A percentile compares a stretch with the other conserved stretches of the same genome.
phyloP scores from a whole-genome alignment of 2,888 invertebrate genomes.

The Arctia plantaginis region DNA sequence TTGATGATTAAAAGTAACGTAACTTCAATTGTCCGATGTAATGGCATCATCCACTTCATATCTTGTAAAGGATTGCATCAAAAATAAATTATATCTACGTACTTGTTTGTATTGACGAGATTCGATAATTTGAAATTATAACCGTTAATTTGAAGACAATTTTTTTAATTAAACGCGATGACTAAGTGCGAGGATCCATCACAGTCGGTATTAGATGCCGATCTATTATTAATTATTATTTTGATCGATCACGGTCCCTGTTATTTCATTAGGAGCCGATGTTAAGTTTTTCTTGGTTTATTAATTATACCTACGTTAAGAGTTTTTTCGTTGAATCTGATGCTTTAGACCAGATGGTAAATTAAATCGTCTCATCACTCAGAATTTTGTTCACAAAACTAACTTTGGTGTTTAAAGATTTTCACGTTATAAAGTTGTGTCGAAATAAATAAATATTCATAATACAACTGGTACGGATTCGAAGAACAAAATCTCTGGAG shows the following conservation, averaged over 20 bases:
- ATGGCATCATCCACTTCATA: constrained; percentile 43
- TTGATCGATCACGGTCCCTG: constrained; percentile 83
- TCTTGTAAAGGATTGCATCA: constrained; percentile 46
- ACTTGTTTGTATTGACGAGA: constrained; percentile 64
- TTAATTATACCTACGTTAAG: constrained; percentile 63
- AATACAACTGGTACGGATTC: constrained; percentile 27
- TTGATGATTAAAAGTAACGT: constrained; percentile 72
- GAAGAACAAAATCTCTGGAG: constrained; percentile 48
- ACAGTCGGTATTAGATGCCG: constrained; percentile 73
- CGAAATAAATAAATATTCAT: constrained; percentile 19
- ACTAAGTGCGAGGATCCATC: constrained; percentile 83
- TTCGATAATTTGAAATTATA: constrained; percentile 72
- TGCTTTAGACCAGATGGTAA: constrained; percentile 42
- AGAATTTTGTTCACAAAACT: not conserved
- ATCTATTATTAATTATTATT: constrained; percentile 86
- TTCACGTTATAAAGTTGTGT: not conserved
- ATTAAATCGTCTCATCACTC: not conserved
- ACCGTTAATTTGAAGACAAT: constrained; percentile 79
- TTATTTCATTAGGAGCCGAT: constrained; percentile 81
- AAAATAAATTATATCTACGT: constrained; percentile 50
- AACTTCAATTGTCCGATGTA: constrained; percentile 60
- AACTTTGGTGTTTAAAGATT: not conserved
- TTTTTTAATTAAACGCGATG: constrained; percentile 86
- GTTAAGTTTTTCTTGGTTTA: constrained; percentile 71
- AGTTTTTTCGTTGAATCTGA: constrained; percentile 38